Evolutionary conservation across 2,797 vertebrate genomes (phyloP).

Genomic region (Eptatretus atami): DNA sequence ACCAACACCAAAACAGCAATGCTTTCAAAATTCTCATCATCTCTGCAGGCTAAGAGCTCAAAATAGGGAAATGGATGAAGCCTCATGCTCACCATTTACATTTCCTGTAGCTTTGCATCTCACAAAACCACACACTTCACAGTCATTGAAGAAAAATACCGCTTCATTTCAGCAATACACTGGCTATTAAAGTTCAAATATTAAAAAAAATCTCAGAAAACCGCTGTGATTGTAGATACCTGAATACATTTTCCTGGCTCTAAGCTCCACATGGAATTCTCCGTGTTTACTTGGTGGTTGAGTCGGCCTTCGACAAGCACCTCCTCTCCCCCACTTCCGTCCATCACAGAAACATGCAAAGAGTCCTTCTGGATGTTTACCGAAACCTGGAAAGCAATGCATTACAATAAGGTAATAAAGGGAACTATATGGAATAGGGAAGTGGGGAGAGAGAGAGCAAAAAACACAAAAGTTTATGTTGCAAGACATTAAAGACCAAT

Average conservation of each 20-base stretch:
- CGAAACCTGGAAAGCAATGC: slow-evolving; percentile 24
- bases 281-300: slow-evolving; percentile 63
- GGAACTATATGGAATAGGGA: rapidly evolving
- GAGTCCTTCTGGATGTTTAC: slow-evolving; percentile 29
- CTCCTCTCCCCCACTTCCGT: slow-evolving; percentile 16
- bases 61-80: no score
- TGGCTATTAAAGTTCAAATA: no score
- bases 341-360: slow-evolving; percentile 29
- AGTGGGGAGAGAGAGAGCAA: neutral
- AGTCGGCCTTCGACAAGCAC: slow-evolving; percentile 57
- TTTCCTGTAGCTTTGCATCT: no score
- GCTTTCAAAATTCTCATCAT: no score
- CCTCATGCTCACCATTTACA: no score
- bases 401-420: slow-evolving; percentile 6
- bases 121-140: no score
- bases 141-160: no score
- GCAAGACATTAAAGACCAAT: no score
- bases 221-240: slow-evolving; percentile 15
- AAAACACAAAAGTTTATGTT: neutral
- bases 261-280: slow-evolving; percentile 74
- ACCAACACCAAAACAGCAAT: no score
- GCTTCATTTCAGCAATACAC: no score
- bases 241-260: slow-evolving; percentile 49
- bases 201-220: no score
- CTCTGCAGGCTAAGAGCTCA: no score